phyloP scores from a whole-genome alignment of 2,888 invertebrate species.

The Andrena camellia region DNA sequence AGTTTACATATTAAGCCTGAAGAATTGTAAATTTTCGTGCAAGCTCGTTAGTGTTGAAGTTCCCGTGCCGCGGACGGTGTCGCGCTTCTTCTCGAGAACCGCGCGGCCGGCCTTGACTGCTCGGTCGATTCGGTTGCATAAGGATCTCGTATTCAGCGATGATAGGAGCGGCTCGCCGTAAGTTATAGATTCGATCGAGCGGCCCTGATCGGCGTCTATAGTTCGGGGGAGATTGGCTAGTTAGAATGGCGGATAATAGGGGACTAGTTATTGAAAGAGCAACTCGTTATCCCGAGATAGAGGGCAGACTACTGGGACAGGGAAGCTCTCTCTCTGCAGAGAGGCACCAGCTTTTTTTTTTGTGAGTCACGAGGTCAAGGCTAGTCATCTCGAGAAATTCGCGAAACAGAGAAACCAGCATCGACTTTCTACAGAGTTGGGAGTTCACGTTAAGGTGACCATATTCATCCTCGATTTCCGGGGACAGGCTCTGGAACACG shows the following conservation, averaged over 20 bases:
- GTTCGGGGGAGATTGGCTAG: neutral
- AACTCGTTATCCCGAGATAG: neutral
- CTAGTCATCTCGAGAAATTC: neutral
- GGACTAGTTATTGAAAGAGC: neutral
- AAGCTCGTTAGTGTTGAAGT: too few species aligned
- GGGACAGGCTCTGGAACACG: too few species aligned
- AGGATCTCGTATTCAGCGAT: constrained; percentile 58
- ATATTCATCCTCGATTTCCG: too few species aligned
- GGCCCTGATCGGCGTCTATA: constrained; percentile 34
- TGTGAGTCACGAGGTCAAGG: neutral
- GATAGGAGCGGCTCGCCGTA: constrained; percentile 35
- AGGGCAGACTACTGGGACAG: neutral
- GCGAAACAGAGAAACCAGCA: neutral
- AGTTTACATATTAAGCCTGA: too few species aligned
- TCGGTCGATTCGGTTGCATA: constrained; percentile 62
- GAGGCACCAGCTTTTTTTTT: neutral
- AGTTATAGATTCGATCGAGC: constrained; percentile 41
- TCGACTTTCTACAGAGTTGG: neutral
- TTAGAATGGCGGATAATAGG: neutral
- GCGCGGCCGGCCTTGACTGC: constrained; percentile 59
- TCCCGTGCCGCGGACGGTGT: neutral
- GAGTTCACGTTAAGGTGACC: neutral
- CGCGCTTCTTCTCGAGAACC: neutral
- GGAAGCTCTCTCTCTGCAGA: neutral
- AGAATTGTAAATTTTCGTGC: too few species aligned